These are phyloP conservation scores for Monarcha castaneiventris DNA, from an alignment of 2,113 vertebrate species.

Conservation along the genomic window DNA sequence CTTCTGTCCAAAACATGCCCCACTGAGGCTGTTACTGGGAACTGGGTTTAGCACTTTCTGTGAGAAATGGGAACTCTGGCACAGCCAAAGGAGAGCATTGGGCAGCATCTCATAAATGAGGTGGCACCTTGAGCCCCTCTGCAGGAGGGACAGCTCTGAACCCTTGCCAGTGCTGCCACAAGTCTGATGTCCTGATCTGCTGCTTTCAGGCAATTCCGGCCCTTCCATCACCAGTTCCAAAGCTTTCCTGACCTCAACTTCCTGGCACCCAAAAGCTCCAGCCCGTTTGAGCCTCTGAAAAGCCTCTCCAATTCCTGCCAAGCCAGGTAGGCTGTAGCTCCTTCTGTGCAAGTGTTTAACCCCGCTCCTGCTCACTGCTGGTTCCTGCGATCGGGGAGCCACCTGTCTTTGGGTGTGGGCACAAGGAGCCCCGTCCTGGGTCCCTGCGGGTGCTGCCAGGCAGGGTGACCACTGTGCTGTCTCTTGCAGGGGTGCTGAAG, in stretches of 20 bases:
- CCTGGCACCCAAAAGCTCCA: constrained; percentile 69
- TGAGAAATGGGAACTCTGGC: neutral
- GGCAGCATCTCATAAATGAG: neutral
- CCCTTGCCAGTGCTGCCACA: neutral
- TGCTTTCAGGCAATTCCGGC: constrained; percentile 80
- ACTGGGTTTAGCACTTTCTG: neutral
- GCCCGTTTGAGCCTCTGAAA: constrained; percentile 79
- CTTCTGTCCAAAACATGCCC: neutral
- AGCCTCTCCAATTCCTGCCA: neutral
- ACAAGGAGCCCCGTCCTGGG: neutral
- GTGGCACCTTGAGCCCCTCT: neutral
- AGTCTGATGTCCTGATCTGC: neutral
- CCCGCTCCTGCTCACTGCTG: neutral
- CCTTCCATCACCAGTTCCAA: constrained; percentile 81
- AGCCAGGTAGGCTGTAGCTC: constrained; percentile 58
- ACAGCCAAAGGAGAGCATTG: neutral
- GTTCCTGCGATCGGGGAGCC: neutral
- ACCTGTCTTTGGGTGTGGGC: fast-evolving
- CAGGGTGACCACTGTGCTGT: neutral
- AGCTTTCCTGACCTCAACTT: constrained; percentile 80
- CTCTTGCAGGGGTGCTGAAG: constrained; percentile 19
- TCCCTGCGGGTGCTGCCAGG: neutral
- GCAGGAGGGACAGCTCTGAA: neutral
- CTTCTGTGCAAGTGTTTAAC: neutral
- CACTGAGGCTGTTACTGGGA: neutral